phyloP scores from a whole-genome alignment of 2,797 vertebrate genomes.

The Atherinosoma microstoma region DNA sequence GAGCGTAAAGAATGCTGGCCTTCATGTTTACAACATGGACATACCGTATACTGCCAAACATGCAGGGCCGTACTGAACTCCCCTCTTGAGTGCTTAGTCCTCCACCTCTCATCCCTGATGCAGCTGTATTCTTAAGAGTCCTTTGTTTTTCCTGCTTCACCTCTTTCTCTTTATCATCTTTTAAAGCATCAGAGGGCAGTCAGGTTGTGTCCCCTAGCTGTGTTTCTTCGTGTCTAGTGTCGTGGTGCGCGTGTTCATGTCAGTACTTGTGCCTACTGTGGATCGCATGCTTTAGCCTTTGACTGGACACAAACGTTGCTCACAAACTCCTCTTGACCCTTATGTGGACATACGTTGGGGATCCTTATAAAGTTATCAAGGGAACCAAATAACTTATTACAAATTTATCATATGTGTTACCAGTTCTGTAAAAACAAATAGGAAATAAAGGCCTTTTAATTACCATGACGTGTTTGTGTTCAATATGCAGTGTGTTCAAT shows the following conservation, averaged over 20 bases:
- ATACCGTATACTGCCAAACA: slow-evolving; percentile 78
- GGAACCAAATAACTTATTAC: slow-evolving; percentile 88
- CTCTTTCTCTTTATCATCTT: slow-evolving; percentile 69
- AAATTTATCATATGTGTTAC: slow-evolving; percentile 88
- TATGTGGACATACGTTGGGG: slow-evolving; percentile 82
- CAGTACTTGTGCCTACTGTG: slow-evolving; percentile 88
- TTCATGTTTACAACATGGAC: slow-evolving; percentile 81
- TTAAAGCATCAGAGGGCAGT: slow-evolving; percentile 77
- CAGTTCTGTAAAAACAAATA: slow-evolving; percentile 87
- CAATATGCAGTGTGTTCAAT: slow-evolving; percentile 25
- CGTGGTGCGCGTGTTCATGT: slow-evolving; percentile 86
- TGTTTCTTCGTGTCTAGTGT: slow-evolving; percentile 85
- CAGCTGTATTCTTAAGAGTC: slow-evolving; percentile 65
- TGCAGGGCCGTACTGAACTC: slow-evolving; percentile 69
- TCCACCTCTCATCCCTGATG: slow-evolving; percentile 65
- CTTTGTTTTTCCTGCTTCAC: slow-evolving; percentile 38
- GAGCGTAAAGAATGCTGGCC: slow-evolving; percentile 66
- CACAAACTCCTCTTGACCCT: slow-evolving; percentile 83
- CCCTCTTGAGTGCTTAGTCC: slow-evolving; percentile 63
- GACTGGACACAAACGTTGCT: slow-evolving; percentile 86
- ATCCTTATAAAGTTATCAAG: slow-evolving; percentile 85
- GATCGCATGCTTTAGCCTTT: slow-evolving; percentile 88
- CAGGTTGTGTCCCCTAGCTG: slow-evolving; percentile 80
- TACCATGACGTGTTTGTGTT: slow-evolving; percentile 74
- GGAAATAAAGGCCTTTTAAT: slow-evolving; percentile 89